phyloP scores from a whole-genome alignment of 1,140 invertebrate species.

The Idris sp. region DNA sequence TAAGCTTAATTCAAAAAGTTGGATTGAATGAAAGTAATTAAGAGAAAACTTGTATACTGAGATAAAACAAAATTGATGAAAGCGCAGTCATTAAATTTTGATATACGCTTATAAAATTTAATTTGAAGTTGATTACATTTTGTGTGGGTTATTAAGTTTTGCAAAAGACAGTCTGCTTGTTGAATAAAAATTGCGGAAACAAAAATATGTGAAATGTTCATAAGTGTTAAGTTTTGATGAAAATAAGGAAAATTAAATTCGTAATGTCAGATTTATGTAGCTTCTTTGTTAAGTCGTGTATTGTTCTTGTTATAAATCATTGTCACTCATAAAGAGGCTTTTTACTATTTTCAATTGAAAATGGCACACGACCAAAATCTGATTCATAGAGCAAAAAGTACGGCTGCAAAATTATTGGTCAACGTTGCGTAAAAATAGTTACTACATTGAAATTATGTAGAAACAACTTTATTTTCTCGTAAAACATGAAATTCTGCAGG shows the following conservation, averaged over 20 bases:
- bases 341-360: constrained; percentile 28
- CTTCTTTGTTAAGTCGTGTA: background rate
- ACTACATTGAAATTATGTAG: constrained; percentile 32
- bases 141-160: no score
- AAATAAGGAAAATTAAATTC: constrained; percentile 24
- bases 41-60: no score
- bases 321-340: constrained; percentile 19
- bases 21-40: no score
- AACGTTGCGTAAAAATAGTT: constrained; percentile 16
- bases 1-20: no score
- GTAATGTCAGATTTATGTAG: constrained; percentile 15
- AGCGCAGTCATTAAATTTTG: no score
- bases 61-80: no score
- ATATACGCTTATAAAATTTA: no score
- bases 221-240: constrained; percentile 4
- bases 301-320: constrained; percentile 16
- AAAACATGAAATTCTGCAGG: constrained; percentile 8
- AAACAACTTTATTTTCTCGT: constrained; percentile 19
- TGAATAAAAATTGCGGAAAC: constrained; percentile 5
- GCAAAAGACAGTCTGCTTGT: constrained; percentile 7
- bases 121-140: no score
- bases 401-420: constrained; percentile 27
- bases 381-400: constrained; percentile 36
- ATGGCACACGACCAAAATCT: constrained; percentile 27
- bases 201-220: background rate